A percentile compares a stretch with the other conserved stretches of the same genome.
Evolutionary conservation across 2,113 vertebrate species (phyloP).

Genomic region (Paedocypris sp.): DNA sequence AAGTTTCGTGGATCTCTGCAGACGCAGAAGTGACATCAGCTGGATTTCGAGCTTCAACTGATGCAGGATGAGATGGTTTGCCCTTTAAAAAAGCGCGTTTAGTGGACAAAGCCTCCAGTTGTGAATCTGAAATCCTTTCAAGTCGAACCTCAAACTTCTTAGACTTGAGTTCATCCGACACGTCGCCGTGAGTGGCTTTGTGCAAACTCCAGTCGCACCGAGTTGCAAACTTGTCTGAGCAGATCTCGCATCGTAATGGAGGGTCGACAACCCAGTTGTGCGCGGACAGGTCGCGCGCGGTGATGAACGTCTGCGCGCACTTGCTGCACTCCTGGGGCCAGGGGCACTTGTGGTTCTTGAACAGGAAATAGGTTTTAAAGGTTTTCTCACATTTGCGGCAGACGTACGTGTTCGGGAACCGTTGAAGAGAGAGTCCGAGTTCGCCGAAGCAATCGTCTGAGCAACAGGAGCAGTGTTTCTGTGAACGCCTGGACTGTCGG

Average conservation of each 20-base stretch:
- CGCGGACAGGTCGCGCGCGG: neutral
- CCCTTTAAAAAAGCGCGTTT: neutral
- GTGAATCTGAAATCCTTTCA: constrained; percentile 30
- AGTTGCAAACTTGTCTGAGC: constrained; percentile 23
- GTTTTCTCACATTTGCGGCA: constrained; percentile 17
- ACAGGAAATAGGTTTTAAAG: constrained; percentile 2
- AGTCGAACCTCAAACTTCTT: constrained; percentile 29
- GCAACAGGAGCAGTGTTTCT: constrained; percentile 27
- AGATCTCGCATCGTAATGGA: constrained; percentile 16
- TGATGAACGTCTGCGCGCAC: constrained; percentile 24
- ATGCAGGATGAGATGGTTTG: neutral
- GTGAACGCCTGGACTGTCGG: constrained; percentile 12
- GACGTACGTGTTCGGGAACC: neutral
- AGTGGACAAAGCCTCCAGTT: constrained; percentile 27
- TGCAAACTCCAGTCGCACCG: constrained; percentile 31
- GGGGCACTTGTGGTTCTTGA: constrained; percentile 24
- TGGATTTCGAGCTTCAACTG: neutral
- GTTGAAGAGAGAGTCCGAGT: neutral
- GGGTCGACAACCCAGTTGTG: neutral
- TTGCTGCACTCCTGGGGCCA: constrained; percentile 11
- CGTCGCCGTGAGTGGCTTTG: constrained; percentile 15
- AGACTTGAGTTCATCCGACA: constrained; percentile 11
- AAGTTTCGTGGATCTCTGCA: too few species aligned
- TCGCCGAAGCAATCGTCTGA: neutral
- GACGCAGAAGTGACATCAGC: neutral